Percentiles rank a stretch among this genome's conserved stretches.
Evolutionary conservation across 2,797 vertebrate genomes (phyloP).

Genomic region (Melanitta fusca): DNA sequence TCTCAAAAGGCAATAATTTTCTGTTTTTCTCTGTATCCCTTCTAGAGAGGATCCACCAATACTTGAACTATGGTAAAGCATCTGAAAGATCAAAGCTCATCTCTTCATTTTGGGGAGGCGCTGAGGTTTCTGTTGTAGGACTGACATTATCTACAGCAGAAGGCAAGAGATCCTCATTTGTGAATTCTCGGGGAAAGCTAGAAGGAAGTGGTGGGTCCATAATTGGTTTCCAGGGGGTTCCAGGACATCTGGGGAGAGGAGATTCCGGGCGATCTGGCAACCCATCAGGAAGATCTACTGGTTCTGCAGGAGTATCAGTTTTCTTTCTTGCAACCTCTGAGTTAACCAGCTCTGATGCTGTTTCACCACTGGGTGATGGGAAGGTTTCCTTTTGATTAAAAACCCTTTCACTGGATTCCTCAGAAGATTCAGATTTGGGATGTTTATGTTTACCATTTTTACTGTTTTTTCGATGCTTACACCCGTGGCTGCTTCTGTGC

Average conservation of each 20-base stretch:
- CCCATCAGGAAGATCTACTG: neutral
- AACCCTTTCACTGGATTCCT: constrained; percentile 78
- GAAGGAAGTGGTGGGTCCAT: neutral
- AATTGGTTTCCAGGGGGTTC: constrained; percentile 76
- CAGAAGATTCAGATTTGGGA: constrained; percentile 70
- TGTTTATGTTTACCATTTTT: constrained; percentile 39
- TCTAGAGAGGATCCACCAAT: neutral
- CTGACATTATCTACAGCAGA: neutral
- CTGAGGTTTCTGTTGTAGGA: neutral
- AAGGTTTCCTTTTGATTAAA: neutral
- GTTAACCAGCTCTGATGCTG: neutral
- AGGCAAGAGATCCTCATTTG: constrained; percentile 48
- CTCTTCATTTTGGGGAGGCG: neutral
- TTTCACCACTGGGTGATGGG: neutral
- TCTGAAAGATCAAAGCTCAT: constrained; percentile 50
- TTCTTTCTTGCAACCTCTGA: neutral
- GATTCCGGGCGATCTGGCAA: constrained; percentile 60
- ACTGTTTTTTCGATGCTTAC: constrained; percentile 43
- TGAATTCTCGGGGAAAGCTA: constrained; percentile 2
- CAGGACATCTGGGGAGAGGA: constrained; percentile 72
- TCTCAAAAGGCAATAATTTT: constrained; percentile 5
- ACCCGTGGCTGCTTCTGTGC: neutral
- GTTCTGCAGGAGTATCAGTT: neutral
- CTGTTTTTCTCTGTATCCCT: neutral
- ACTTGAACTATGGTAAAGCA: constrained; percentile 43